These are phyloP conservation scores for Propithecus perrieri DNA, from an alignment of 2,797 vertebrate species.

Conservation along the genomic window DNA sequence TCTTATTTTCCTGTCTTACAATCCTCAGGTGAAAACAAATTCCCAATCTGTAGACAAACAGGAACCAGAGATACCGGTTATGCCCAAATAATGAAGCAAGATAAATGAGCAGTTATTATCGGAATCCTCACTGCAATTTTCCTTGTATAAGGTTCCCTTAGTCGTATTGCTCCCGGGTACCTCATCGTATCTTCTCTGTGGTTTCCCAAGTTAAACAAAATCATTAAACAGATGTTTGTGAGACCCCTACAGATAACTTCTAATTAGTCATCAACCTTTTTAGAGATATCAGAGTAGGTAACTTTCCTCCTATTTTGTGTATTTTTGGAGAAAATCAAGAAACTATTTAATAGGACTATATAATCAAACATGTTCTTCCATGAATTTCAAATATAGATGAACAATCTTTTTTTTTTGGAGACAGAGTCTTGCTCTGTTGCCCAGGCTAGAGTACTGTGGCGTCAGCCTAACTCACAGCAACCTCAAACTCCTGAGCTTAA, in stretches of 20 bases:
- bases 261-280: background rate
- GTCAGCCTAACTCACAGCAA: too few relatives aligned
- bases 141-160: background rate
- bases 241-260: background rate
- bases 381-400: background rate
- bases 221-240: background rate
- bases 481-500: too few relatives aligned
- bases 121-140: background rate
- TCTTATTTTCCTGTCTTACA: background rate
- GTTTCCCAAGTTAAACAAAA: background rate
- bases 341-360: background rate
- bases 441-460: too few relatives aligned
- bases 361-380: slow-evolving; percentile 1
- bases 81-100: background rate
- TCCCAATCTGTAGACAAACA: background rate
- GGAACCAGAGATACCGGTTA: background rate
- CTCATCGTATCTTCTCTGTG: background rate
- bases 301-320: background rate
- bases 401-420: background rate
- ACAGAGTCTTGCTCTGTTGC: too few relatives aligned
- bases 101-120: background rate
- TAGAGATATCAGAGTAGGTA: background rate
- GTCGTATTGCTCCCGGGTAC: background rate
- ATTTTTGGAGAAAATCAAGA: slow-evolving; percentile 17
- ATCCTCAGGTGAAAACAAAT: background rate